Conservation (phyloP, 2,888 invertebrate species). For the Chironomus tentans region DNA sequence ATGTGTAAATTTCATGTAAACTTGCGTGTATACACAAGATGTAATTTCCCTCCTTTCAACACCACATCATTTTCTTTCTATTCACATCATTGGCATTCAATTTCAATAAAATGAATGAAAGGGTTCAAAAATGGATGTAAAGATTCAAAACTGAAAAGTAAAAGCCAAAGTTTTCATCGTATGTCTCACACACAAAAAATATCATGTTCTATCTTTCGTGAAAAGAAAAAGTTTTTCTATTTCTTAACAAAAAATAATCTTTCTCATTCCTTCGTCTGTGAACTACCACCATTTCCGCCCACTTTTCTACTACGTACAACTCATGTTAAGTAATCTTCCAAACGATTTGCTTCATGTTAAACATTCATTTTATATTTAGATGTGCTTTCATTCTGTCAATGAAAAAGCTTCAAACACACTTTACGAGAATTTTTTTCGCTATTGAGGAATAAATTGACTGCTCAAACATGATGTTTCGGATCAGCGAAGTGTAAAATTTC, state of each 20-base stretch:
- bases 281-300: neutral
- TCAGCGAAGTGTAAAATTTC: slow-evolving; percentile 16
- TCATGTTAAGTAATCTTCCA: slow-evolving; percentile 24
- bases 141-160: neutral
- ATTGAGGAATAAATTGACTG: slow-evolving; percentile 18
- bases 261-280: too few species aligned
- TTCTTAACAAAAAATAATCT: too few species aligned
- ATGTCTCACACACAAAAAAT: too few species aligned
- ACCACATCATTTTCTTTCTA: neutral
- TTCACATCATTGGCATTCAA: neutral
- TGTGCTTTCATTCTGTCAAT: neutral
- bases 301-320: neutral
- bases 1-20: neutral
- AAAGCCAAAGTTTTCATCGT: neutral
- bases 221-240: too few species aligned
- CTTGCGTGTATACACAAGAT: slow-evolving; percentile 1
- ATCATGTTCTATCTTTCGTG: too few species aligned
- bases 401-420: slow-evolving; percentile 2
- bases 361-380: slow-evolving; percentile 17
- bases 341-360: slow-evolving; percentile 24
- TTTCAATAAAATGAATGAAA: neutral
- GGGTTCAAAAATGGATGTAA: neutral
- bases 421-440: neutral
- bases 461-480: slow-evolving; percentile 14
- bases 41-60: neutral